phyloP scores from a whole-genome alignment of 2,113 vertebrate genomes.

The Microcebus lehilahytsara region DNA sequence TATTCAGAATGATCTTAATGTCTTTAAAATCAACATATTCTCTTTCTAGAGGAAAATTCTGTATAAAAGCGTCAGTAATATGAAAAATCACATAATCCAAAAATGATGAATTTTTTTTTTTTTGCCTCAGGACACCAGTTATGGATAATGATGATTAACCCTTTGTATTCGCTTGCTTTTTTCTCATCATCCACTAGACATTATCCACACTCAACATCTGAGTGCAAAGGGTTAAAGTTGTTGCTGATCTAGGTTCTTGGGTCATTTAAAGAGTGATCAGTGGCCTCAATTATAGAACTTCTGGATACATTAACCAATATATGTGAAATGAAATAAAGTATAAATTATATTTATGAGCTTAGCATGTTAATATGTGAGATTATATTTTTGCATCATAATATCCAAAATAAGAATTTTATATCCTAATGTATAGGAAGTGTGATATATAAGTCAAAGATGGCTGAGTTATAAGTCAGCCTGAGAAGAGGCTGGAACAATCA shows the following conservation, averaged over 20 bases:
- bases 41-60: not conserved
- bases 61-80: not conserved
- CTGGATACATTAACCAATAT: not conserved
- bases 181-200: too few relatives aligned
- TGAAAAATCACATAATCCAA: not conserved
- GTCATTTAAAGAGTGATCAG: not conserved
- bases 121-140: not conserved
- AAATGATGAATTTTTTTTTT: slow-evolving; percentile 27
- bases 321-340: not conserved
- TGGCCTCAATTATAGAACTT: not conserved
- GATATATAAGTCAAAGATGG: not conserved
- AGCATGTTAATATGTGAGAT: not conserved
- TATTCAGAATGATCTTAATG: not conserved
- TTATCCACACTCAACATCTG: too few relatives aligned
- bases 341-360: not conserved
- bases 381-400: slow-evolving; percentile 5
- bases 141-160: not conserved
- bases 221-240: not conserved
- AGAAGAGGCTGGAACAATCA: not conserved
- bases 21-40: slow-evolving; percentile 18
- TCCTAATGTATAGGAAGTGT: not conserved
- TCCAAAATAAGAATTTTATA: slow-evolving; percentile 8
- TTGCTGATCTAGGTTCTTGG: not conserved
- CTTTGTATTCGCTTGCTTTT: too few relatives aligned
- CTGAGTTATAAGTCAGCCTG: not conserved